phyloP scores from a whole-genome alignment of 2,888 invertebrate genomes.

The Tuta absoluta region DNA sequence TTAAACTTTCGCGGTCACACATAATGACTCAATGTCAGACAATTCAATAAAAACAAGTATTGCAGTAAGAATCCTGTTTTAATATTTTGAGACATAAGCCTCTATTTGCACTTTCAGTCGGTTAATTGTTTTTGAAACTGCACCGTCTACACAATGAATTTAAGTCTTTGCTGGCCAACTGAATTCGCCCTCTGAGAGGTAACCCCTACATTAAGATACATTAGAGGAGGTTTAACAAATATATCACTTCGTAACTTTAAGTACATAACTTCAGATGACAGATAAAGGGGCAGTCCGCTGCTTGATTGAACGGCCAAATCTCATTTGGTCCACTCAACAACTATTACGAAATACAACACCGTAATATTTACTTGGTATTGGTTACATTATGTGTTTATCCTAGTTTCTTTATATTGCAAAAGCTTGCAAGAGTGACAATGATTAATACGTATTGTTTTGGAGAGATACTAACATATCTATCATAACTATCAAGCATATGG shows the following conservation, averaged over 20 bases:
- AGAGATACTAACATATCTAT: too few relatives aligned
- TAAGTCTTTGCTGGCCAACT: background rate
- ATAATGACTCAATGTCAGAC: too few relatives aligned
- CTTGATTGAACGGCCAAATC: slow-evolving; percentile 28
- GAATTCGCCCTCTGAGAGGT: slow-evolving; percentile 23
- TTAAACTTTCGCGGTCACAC: too few relatives aligned
- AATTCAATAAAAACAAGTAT: too few relatives aligned
- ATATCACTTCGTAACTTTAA: slow-evolving; percentile 9
- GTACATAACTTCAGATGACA: slow-evolving; percentile 14
- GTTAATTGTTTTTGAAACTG: too few relatives aligned
- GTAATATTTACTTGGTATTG: slow-evolving; percentile 1
- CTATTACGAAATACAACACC: slow-evolving; percentile 24
- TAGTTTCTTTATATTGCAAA: background rate
- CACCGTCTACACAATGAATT: too few relatives aligned
- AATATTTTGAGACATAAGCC: too few relatives aligned
- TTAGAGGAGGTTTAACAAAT: slow-evolving; percentile 12
- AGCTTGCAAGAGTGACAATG: too few relatives aligned
- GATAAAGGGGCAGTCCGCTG: slow-evolving; percentile 14
- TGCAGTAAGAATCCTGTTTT: too few relatives aligned
- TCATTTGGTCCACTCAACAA: slow-evolving; percentile 17
- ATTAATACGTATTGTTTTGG: too few relatives aligned
- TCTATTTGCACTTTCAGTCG: too few relatives aligned
- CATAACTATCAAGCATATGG: too few relatives aligned
- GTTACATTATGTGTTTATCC: background rate
- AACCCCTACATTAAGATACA: slow-evolving; percentile 22